A percentile compares a stretch with the other conserved stretches of the same genome.
These are phyloP conservation scores for Nipponia nippon DNA, from an alignment of 2,113 vertebrate genomes.

Conservation along the genomic window DNA sequence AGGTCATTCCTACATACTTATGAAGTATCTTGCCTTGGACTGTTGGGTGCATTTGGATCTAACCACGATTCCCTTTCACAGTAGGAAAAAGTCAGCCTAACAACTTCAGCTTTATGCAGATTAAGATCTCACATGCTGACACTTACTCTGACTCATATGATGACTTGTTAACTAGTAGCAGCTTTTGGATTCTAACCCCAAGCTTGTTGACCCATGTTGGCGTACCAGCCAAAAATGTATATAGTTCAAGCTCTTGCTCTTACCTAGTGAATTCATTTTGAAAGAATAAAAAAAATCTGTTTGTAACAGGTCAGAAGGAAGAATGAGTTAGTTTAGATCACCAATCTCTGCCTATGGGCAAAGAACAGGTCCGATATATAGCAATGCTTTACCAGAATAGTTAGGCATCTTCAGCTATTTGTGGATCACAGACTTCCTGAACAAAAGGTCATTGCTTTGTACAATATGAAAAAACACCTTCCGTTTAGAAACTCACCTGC, in stretches of 20 bases:
- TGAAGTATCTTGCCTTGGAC: neutral
- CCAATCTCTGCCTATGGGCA: neutral
- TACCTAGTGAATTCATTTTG: neutral
- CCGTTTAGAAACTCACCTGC: neutral
- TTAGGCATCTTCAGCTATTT: neutral
- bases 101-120: neutral
- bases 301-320: neutral
- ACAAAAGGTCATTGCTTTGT: neutral
- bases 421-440: neutral
- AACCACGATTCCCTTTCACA: neutral
- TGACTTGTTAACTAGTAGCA: neutral
- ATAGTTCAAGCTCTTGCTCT: neutral
- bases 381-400: neutral
- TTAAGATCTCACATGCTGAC: neutral
- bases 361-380: neutral
- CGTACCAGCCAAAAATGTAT: neutral
- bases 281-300: neutral
- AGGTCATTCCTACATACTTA: neutral
- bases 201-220: neutral
- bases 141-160: neutral
- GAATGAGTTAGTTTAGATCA: neutral
- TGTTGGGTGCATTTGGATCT: neutral
- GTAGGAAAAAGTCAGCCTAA: neutral
- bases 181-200: neutral
- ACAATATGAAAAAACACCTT: neutral